These are phyloP conservation scores for Petrocephalus sullivani DNA, from an alignment of 2,797 vertebrate genomes.

Conservation along the genomic window DNA sequence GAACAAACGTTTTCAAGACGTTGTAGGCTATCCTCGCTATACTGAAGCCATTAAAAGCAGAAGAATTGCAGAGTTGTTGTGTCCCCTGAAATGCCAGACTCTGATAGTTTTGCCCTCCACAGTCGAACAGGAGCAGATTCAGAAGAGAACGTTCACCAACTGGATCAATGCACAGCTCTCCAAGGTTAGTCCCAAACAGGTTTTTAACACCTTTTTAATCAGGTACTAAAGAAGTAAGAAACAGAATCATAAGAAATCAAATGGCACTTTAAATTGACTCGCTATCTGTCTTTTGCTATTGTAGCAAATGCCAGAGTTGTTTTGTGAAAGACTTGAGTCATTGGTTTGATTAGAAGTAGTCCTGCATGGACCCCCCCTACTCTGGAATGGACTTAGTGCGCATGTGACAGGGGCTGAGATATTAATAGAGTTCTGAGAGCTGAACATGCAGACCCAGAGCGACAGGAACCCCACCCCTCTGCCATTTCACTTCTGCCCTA, in stretches of 20 bases:
- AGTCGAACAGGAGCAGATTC: slow-evolving; percentile 87
- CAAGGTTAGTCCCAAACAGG: slow-evolving; percentile 69
- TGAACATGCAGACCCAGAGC: slow-evolving; percentile 54
- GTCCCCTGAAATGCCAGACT: not conserved
- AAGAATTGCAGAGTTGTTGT: not conserved
- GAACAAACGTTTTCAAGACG: not conserved
- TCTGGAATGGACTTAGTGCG: slow-evolving; percentile 41
- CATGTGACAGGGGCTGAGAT: slow-evolving; percentile 30
- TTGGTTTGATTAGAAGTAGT: not conserved
- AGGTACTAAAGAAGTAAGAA: not conserved
- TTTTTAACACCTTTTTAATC: not conserved
- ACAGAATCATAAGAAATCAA: not conserved
- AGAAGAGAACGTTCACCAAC: slow-evolving; percentile 94
- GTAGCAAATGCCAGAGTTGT: not conserved
- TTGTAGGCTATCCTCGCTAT: not conserved
- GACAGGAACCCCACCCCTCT: slow-evolving; percentile 43
- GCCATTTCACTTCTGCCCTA: not conserved
- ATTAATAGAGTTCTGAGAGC: slow-evolving; percentile 56
- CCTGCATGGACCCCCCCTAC: slow-evolving; percentile 6
- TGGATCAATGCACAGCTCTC: slow-evolving; percentile 90
- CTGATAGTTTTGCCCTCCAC: slow-evolving; percentile 21
- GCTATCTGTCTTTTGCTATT: not conserved
- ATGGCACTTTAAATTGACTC: not conserved
- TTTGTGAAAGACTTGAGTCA: not conserved
- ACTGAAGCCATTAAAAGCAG: not conserved